phyloP scores from a whole-genome alignment of 1,140 invertebrate genomes.

The Drosophila novamexicana region DNA sequence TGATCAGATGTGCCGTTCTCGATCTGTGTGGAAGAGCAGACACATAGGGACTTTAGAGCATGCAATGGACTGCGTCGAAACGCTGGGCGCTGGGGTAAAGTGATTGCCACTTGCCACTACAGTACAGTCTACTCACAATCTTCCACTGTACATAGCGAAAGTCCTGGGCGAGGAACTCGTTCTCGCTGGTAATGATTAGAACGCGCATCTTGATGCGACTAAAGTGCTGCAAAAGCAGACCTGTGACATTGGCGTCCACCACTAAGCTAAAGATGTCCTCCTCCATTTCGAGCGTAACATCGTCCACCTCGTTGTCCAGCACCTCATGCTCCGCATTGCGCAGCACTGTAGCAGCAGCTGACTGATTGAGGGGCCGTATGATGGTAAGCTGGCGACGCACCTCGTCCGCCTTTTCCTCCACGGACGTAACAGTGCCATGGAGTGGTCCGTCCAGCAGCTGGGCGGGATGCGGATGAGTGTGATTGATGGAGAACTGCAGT shows the following conservation, averaged over 20 bases:
- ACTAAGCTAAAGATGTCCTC: conserved; percentile 77
- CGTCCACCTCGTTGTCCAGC: conserved; percentile 65
- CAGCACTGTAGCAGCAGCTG: conserved; percentile 53
- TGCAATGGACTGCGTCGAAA: background rate
- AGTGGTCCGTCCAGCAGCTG: conserved; percentile 55
- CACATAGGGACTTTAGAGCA: conserved; percentile 3
- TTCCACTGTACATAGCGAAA: conserved; percentile 84
- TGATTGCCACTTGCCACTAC: conserved; percentile 45
- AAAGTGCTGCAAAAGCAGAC: conserved; percentile 74
- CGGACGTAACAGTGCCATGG: conserved; percentile 55
- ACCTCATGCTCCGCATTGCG: conserved; percentile 64
- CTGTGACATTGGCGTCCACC: conserved; percentile 76
- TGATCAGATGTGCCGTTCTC: conserved; percentile 78
- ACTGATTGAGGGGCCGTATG: conserved; percentile 60
- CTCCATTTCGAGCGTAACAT: conserved; percentile 61
- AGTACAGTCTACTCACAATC: conserved; percentile 82
- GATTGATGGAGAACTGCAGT: conserved; percentile 77
- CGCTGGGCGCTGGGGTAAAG: background rate
- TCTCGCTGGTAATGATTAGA: conserved; percentile 76
- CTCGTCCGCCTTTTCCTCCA: conserved; percentile 65
- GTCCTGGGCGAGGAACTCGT: conserved; percentile 77
- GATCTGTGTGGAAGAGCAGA: conserved; percentile 44
- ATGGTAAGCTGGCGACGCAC: conserved; percentile 62
- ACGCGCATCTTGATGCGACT: conserved; percentile 76
- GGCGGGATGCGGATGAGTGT: conserved; percentile 73